phyloP scores from a whole-genome alignment of 2,888 invertebrate genomes.

The Drosophila rellima region DNA sequence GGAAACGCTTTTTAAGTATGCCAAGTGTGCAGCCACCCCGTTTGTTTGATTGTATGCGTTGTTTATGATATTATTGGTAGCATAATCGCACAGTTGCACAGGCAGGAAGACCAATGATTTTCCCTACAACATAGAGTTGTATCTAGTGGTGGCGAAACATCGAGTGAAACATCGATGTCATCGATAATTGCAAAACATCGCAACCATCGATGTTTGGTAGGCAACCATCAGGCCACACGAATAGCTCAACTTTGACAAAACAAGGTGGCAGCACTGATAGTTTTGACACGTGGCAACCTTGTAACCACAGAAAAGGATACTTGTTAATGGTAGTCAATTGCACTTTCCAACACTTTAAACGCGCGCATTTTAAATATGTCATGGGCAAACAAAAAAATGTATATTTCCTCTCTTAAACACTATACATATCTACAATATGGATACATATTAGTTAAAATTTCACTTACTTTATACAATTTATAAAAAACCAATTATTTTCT shows the following conservation, averaged over 20 bases:
- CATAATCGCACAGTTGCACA: constrained; percentile 31
- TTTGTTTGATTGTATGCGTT: constrained; percentile 20
- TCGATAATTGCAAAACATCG: too few species aligned
- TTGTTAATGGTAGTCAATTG: too few species aligned
- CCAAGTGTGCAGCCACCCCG: constrained; percentile 19
- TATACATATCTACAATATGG: too few species aligned
- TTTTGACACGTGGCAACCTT: too few species aligned
- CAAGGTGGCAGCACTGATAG: too few species aligned
- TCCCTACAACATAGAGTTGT: too few species aligned
- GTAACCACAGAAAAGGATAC: too few species aligned
- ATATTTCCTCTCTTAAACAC: background rate
- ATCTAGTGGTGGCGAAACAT: too few species aligned
- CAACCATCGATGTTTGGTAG: too few species aligned
- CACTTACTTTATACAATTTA: constrained; percentile 12
- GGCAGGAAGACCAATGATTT: constrained; percentile 28
- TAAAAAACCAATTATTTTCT: constrained; percentile 10
- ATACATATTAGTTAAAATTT: constrained; percentile 1
- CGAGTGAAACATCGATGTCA: too few species aligned
- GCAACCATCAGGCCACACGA: too few species aligned
- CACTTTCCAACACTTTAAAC: background rate
- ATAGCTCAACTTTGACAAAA: too few species aligned
- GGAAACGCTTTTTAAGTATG: constrained; percentile 14
- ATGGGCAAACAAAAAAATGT: background rate
- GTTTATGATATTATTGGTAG: constrained; percentile 43
- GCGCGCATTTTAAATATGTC: constrained; percentile 1